Base-by-base conservation (phyloP, 2,888 invertebrate genomes). In the Eilema sororculum region DNA sequence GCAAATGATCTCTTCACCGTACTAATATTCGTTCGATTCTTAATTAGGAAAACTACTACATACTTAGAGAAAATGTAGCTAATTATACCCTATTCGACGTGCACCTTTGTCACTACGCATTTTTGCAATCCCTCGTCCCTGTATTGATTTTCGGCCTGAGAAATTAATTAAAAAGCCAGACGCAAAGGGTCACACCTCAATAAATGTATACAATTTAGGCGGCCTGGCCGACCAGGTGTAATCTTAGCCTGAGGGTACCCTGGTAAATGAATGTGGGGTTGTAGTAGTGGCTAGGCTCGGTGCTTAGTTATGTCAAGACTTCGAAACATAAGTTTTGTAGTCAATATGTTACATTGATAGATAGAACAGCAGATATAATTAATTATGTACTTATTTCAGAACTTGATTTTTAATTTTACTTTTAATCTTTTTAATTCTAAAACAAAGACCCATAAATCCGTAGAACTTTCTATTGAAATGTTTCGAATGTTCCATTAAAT, bases 401-500 rank as follows among this genome's bases (percentile, higher is more conserved):
- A 28, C 2, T 28, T 28, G 28, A 28, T 4, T 4, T 4, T 28
- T 28, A 28, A 28, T 2, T 28, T 28, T 28, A 28, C 3, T 28
- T 4, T 4, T 28, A 28, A 28, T n/a, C n/a, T n/a, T 28, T 28
- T 28, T 28, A 2, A 28, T 28, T 28, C 5, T 5, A 28, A 28
- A 28, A 37, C 33, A 52, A 20, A n/a, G n/a, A 37, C 5, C 9
- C 9, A 37, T 13, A 62, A 9, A 62, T 41, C 41, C 9, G 25
- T 9, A 24, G 25, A 46, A 46, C n/a, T 25, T 28, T 25, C 10
- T n/a, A 28, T 25, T 28, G 20, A 20, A 63, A 20, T 46, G 22
- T 20, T 22, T 70, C 63, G 64, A 56, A 56, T 0, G 46, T 59
- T 65, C 66, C 5, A 58, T 25, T 70, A 28, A 37, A 66, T 71